phyloP scores from a whole-genome alignment of 2,113 vertebrate genomes.

The Cnemophilus loriae region DNA sequence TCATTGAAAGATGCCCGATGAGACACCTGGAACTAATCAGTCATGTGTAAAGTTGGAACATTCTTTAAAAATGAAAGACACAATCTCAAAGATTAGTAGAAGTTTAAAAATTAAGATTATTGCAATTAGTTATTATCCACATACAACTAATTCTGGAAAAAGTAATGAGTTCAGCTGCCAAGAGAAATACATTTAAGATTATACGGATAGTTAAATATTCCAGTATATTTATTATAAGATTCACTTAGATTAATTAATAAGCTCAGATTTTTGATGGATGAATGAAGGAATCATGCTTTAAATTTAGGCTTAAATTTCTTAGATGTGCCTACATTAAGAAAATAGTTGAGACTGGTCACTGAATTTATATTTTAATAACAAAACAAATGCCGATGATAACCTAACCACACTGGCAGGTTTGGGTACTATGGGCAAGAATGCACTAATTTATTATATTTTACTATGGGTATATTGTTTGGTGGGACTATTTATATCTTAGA shows the following conservation, averaged over 20 bases:
- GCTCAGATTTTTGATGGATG: not conserved
- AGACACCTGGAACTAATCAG: not conserved
- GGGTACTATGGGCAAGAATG: not conserved
- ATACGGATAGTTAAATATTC: not conserved
- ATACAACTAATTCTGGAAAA: not conserved
- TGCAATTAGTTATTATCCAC: not conserved
- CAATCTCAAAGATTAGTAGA: not conserved
- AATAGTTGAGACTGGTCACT: not conserved
- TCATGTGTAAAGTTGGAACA: not conserved
- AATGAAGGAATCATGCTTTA: not conserved
- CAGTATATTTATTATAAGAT: not conserved
- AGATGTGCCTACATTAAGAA: not conserved
- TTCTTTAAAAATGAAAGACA: not conserved
- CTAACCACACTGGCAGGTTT: not conserved
- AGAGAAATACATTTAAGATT: not conserved
- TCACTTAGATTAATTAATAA: not conserved
- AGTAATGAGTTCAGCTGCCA: not conserved
- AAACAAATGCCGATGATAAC: not conserved
- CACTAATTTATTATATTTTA: not conserved
- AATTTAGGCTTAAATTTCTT: not conserved
- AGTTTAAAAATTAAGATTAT: not conserved
- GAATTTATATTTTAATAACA: not conserved
- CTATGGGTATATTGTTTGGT: not conserved
- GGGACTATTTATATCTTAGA: not conserved
- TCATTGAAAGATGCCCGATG: not conserved